Conservation (phyloP, 2,113 vertebrate species). For the Laticauda colubrina region DNA sequence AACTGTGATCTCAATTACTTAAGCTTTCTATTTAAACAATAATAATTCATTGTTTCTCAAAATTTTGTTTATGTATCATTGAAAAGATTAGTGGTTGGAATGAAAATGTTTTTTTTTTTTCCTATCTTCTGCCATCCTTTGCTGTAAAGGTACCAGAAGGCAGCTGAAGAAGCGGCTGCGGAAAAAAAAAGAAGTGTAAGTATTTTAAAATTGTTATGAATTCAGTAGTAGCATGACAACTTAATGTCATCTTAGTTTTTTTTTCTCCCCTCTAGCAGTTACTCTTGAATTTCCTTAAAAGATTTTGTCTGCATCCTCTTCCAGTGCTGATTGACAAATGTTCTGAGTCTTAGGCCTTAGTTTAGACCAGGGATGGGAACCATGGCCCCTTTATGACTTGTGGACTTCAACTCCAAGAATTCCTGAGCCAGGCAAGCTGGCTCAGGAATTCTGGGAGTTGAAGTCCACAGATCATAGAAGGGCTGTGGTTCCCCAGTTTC, state of each 20-base stretch:
- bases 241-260: neutral
- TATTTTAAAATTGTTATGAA: conserved; percentile 40
- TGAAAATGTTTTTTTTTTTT: conserved; percentile 3
- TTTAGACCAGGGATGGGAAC: neutral
- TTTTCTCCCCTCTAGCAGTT: neutral
- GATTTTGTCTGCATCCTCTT: neutral
- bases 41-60: neutral
- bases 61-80: neutral
- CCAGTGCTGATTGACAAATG: conserved; percentile 33
- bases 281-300: conserved; percentile 8
- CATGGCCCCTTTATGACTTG: neutral
- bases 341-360: conserved; percentile 24
- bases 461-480: neutral
- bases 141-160: conserved; percentile 77
- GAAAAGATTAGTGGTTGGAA: conserved; percentile 3
- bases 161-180: conserved; percentile 74
- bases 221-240: neutral
- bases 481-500: neutral
- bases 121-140: neutral
- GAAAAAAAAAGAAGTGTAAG: conserved; percentile 76
- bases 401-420: neutral
- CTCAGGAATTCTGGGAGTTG: neutral
- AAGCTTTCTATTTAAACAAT: neutral
- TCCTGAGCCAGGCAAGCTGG: neutral
- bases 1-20: neutral